A percentile compares a stretch with the other conserved stretches of the same genome.
Conservation (phyloP, 2,888 invertebrate genomes). For the Frankliniella intonsa region DNA sequence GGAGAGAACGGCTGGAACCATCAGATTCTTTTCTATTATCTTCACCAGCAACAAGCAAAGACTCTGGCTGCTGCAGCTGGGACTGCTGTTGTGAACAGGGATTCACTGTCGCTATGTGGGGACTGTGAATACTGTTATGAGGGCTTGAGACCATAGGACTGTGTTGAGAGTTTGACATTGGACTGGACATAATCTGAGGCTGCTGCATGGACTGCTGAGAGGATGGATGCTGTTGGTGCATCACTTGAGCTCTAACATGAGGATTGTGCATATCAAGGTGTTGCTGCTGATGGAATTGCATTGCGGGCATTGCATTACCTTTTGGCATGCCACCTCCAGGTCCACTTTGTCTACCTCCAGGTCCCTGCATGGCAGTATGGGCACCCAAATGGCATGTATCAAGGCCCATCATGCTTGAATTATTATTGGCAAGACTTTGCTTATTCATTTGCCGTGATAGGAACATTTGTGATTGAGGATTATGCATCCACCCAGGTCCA, state of each 20-base stretch:
- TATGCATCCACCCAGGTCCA: neutral
- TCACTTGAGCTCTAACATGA: neutral
- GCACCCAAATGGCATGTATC: neutral
- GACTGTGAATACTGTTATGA: neutral
- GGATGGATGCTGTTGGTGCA: neutral
- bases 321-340: neutral
- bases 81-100: neutral
- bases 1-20: neutral
- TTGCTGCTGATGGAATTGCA: neutral
- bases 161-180: neutral
- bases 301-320: no score
- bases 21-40: neutral
- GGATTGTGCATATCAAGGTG: neutral
- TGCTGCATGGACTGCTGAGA: neutral
- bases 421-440: neutral
- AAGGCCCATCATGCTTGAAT: neutral
- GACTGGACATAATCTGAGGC: neutral
- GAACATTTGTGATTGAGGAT: neutral
- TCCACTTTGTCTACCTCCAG: neutral
- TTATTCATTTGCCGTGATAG: neutral
- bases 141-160: neutral
- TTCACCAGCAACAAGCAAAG: neutral
- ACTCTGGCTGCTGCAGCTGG: neutral
- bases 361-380: neutral
- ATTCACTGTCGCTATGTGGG: neutral